These are phyloP conservation scores for Tipula helvola DNA, from an alignment of 2,888 invertebrate species.

Conservation along the genomic window DNA sequence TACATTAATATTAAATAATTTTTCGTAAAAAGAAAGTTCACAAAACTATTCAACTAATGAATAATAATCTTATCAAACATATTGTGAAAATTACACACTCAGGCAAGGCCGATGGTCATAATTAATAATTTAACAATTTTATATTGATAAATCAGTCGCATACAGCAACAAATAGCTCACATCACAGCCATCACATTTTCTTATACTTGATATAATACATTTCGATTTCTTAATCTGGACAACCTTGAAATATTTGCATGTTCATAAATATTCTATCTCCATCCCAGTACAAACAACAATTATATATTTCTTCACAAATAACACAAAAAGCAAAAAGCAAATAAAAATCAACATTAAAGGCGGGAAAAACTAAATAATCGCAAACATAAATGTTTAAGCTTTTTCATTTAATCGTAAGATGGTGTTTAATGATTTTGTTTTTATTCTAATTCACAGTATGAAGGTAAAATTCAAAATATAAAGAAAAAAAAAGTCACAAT, in stretches of 20 bases:
- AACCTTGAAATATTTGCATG: neutral
- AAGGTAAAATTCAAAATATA: constrained; percentile 95
- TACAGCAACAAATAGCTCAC: neutral
- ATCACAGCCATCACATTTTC: neutral
- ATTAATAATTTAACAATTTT: neutral
- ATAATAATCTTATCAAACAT: neutral
- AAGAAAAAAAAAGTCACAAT: constrained; percentile 96
- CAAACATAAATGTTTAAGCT: neutral
- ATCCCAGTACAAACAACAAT: neutral
- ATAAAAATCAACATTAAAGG: neutral
- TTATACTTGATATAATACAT: neutral
- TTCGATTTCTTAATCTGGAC: neutral
- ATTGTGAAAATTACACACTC: neutral
- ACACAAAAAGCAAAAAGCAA: neutral
- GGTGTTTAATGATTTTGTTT: constrained; percentile 20
- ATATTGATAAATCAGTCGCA: neutral
- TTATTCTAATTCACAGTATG: constrained; percentile 60
- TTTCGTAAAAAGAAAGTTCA: neutral
- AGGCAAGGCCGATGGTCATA: neutral
- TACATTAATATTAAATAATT: too few relatives aligned
- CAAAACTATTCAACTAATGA: neutral
- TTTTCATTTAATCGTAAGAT: constrained; percentile 1
- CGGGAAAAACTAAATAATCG: neutral
- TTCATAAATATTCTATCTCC: neutral
- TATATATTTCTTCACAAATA: neutral